A percentile compares a stretch with the other conserved stretches of the same genome.
Conservation (phyloP, 2,888 invertebrate genomes). For the Zaprionus bogoriensis region DNA sequence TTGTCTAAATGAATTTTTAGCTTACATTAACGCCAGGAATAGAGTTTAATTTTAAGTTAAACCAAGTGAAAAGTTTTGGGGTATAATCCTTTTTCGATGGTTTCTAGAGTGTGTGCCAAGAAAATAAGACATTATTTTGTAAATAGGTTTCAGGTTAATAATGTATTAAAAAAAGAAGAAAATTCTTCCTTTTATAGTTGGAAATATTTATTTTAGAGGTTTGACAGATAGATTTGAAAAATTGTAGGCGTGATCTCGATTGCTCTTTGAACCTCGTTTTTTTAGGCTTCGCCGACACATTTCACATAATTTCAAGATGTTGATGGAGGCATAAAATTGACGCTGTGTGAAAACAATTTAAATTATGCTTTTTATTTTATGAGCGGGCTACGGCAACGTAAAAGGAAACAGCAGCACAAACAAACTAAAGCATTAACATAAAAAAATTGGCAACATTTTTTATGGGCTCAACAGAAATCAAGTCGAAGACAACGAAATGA, state of each 20-base stretch:
- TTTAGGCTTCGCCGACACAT: too few species aligned
- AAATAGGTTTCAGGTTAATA: too few species aligned
- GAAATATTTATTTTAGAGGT: too few species aligned
- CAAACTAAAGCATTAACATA: slow-evolving; percentile 3
- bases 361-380: slow-evolving; percentile 49
- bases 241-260: background rate
- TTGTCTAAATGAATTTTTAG: slow-evolving; percentile 22
- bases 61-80: too few species aligned
- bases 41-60: background rate
- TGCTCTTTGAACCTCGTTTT: background rate
- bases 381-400: background rate
- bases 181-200: too few species aligned
- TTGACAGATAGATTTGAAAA: too few species aligned
- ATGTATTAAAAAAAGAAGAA: too few species aligned
- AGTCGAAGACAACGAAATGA: slow-evolving; percentile 46
- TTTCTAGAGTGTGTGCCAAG: too few species aligned
- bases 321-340: background rate
- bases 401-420: slow-evolving; percentile 18
- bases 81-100: too few species aligned
- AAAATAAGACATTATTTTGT: too few species aligned
- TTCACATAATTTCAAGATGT: slow-evolving; percentile 7
- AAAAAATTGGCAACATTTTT: slow-evolving; percentile 4
- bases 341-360: slow-evolving; percentile 18
- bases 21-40: slow-evolving; percentile 24
- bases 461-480: slow-evolving; percentile 10